phyloP scores from a whole-genome alignment of 2,113 vertebrate genomes.

The Syrrhaptes paradoxus region DNA sequence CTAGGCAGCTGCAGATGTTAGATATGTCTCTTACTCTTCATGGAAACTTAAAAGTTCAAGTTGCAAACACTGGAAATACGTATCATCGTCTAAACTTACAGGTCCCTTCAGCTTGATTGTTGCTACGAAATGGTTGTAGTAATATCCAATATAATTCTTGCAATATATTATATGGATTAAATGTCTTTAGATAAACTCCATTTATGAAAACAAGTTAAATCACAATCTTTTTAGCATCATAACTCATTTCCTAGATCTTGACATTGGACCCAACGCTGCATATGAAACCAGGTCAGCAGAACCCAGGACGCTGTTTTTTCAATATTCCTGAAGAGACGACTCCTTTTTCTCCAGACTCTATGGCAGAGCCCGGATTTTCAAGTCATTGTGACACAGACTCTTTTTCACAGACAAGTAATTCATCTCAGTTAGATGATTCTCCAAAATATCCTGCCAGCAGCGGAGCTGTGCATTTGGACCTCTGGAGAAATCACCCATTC shows the following conservation, averaged over 20 bases:
- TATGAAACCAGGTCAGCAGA: slow-evolving; percentile 78
- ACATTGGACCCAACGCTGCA: slow-evolving; percentile 81
- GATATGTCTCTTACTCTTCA: not conserved
- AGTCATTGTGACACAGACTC: slow-evolving; percentile 81
- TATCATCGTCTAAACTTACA: not conserved
- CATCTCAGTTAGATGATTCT: slow-evolving; percentile 60
- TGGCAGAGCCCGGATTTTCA: slow-evolving; percentile 69
- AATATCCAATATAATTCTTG: not conserved
- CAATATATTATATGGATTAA: not conserved
- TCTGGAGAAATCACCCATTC: slow-evolving; percentile 61
- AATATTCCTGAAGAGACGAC: slow-evolving; percentile 62
- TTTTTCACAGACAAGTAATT: slow-evolving; percentile 80
- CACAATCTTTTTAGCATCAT: not conserved
- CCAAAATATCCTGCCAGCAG: slow-evolving; percentile 47
- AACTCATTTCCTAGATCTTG: slow-evolving; percentile 77
- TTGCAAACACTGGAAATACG: not conserved
- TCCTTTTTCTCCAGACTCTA: slow-evolving; percentile 85
- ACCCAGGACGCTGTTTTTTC: slow-evolving; percentile 70
- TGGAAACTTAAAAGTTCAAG: not conserved
- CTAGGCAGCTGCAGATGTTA: not conserved
- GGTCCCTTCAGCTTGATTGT: not conserved
- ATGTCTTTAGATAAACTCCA: not conserved
- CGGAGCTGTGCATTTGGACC: slow-evolving; percentile 29
- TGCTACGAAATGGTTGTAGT: not conserved
- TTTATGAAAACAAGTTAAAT: not conserved